Conservation (phyloP, 2,797 vertebrate genomes). For the Helicolenus hilgendorfi region DNA sequence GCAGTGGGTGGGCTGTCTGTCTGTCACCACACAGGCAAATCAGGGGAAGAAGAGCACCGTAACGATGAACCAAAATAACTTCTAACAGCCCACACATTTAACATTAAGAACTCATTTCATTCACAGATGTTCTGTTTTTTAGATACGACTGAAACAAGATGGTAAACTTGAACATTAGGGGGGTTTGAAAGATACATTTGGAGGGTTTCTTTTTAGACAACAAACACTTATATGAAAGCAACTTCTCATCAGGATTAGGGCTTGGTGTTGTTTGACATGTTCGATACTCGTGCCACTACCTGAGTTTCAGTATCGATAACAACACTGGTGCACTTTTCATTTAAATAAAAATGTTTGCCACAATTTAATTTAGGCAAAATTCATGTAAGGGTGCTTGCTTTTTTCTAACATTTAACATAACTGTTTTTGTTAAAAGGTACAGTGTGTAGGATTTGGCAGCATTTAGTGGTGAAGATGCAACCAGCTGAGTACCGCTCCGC, state of each 20-base stretch:
- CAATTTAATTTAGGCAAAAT: no score
- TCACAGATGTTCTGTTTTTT: background rate
- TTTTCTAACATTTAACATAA: background rate
- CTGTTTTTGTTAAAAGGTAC: background rate
- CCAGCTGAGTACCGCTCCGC: no score
- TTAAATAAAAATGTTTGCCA: background rate
- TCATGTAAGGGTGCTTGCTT: background rate
- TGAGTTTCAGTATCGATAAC: background rate
- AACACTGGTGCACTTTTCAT: background rate
- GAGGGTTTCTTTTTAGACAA: background rate
- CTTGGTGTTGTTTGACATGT: background rate
- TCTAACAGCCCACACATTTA: background rate
- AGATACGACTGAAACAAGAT: background rate
- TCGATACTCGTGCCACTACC: background rate
- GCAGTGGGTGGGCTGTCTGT: background rate
- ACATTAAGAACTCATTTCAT: background rate
- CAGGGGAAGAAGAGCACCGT: constrained; percentile 22
- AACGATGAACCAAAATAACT: background rate
- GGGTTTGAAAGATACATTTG: background rate
- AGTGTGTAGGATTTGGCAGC: background rate
- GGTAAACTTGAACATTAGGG: background rate
- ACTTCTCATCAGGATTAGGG: background rate
- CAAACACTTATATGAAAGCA: background rate
- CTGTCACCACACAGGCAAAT: constrained; percentile 62
- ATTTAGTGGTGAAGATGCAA: background rate